Percentiles rank a stretch among this genome's conserved stretches.
phyloP scores from a whole-genome alignment of 2,888 invertebrate genomes.

The Deilephila elpenor region DNA sequence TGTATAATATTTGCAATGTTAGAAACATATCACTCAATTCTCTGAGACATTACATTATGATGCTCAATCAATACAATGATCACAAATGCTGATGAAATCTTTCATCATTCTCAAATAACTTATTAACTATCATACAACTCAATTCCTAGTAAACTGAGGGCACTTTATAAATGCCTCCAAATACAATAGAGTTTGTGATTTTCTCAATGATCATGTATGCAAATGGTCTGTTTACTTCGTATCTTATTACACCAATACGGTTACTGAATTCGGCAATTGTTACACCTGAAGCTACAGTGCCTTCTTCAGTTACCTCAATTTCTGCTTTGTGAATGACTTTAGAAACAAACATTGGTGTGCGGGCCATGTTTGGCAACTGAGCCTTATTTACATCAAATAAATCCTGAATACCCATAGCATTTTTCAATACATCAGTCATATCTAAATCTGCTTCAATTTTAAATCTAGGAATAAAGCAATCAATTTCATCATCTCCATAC shows the following conservation, averaged over 20 bases:
- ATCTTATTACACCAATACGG: slow-evolving; percentile 83
- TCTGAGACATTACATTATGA: background rate
- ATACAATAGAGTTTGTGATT: slow-evolving; percentile 74
- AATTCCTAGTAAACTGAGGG: slow-evolving; percentile 64
- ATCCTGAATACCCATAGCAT: slow-evolving; percentile 76
- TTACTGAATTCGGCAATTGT: slow-evolving; percentile 80
- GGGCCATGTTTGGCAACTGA: slow-evolving; percentile 74
- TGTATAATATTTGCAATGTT: background rate
- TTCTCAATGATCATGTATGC: slow-evolving; percentile 88
- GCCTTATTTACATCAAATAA: slow-evolving; percentile 80
- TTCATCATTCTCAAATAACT: background rate
- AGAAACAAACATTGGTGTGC: slow-evolving; percentile 81
- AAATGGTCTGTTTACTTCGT: slow-evolving; percentile 87
- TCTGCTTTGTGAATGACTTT: slow-evolving; percentile 88
- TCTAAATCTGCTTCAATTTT: slow-evolving; percentile 84
- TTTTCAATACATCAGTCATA: slow-evolving; percentile 78
- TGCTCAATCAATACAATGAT: background rate
- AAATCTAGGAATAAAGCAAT: slow-evolving; percentile 87
- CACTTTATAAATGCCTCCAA: slow-evolving; percentile 71
- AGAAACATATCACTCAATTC: background rate
- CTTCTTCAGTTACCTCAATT: slow-evolving; percentile 90
- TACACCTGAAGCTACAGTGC: slow-evolving; percentile 88
- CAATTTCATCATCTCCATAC: slow-evolving; percentile 86
- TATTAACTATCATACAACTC: background rate
- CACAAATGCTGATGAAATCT: background rate